Evolutionary conservation across 2,888 invertebrate genomes (phyloP).

Genomic region (Ceriagrion tenellum): DNA sequence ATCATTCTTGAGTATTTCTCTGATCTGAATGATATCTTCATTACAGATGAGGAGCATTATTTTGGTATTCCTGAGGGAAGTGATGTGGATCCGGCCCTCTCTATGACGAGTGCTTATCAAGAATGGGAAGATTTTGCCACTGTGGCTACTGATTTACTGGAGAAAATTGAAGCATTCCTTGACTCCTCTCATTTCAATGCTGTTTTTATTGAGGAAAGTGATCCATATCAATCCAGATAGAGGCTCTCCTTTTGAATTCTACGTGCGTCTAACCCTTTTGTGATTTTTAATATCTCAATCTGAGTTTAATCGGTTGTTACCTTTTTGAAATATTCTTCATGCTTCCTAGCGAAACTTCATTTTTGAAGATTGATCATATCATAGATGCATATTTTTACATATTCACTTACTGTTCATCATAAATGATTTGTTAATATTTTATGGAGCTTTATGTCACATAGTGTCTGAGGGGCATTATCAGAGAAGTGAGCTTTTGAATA

Average conservation of each 20-base stretch:
- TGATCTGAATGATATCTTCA: background rate
- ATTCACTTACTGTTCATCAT: background rate
- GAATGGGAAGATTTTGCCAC: conserved; percentile 88
- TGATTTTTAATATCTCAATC: no score
- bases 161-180: conserved; percentile 79
- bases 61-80: conserved; percentile 78
- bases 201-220: conserved; percentile 3
- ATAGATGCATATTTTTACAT: background rate
- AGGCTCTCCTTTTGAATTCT: background rate
- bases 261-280: background rate
- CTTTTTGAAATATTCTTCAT: background rate
- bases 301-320: no score
- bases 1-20: conserved; percentile 56
- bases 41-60: conserved; percentile 81
- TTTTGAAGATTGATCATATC: background rate
- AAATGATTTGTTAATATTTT: background rate
- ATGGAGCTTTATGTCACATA: background rate
- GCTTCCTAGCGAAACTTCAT: background rate
- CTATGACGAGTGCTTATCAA: conserved; percentile 77
- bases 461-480: background rate
- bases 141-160: conserved; percentile 87
- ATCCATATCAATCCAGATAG: background rate
- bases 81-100: conserved; percentile 77
- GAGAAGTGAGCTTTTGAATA: background rate
- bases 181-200: conserved; percentile 37